Evolutionary conservation across 2,888 invertebrate species (phyloP).

Genomic region (Aethes cnicana): DNA sequence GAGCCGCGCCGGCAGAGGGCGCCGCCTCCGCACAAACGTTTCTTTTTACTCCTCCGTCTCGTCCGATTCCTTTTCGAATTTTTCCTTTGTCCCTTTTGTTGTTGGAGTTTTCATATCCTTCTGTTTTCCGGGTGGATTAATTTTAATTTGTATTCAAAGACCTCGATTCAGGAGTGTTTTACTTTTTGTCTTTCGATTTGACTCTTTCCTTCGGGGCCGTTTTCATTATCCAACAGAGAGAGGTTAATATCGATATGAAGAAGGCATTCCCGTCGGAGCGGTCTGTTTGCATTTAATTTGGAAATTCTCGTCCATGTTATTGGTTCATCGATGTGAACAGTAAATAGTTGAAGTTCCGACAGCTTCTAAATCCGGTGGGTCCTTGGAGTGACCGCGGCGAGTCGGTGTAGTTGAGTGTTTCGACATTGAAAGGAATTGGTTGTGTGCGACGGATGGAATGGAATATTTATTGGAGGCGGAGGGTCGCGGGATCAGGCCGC

Average conservation of each 20-base stretch:
- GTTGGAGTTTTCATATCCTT: slow-evolving; percentile 72
- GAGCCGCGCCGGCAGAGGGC: slow-evolving; percentile 42
- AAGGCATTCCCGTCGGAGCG: neutral
- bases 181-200: slow-evolving; percentile 39
- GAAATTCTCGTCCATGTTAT: slow-evolving; percentile 6
- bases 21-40: slow-evolving; percentile 49
- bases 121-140: slow-evolving; percentile 73
- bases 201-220: slow-evolving; percentile 37
- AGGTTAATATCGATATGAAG: slow-evolving; percentile 17
- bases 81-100: slow-evolving; percentile 66
- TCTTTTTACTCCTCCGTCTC: slow-evolving; percentile 51
- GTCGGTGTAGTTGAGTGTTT: slow-evolving; percentile 11
- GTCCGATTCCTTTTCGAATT: slow-evolving; percentile 61
- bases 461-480: slow-evolving; percentile 64
- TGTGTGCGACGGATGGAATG: slow-evolving; percentile 48
- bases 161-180: slow-evolving; percentile 31
- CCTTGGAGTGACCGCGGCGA: slow-evolving; percentile 24
- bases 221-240: slow-evolving; percentile 28
- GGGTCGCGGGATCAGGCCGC: slow-evolving; percentile 76
- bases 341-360: slow-evolving; percentile 1
- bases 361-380: slow-evolving; percentile 15
- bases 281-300: slow-evolving; percentile 8
- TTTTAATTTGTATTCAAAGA: slow-evolving; percentile 71
- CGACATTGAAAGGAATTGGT: slow-evolving; percentile 28
- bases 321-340: slow-evolving; percentile 1